Evolutionary conservation across 2,888 invertebrate species (phyloP).

Genomic region (Campopleginae sp.): DNA sequence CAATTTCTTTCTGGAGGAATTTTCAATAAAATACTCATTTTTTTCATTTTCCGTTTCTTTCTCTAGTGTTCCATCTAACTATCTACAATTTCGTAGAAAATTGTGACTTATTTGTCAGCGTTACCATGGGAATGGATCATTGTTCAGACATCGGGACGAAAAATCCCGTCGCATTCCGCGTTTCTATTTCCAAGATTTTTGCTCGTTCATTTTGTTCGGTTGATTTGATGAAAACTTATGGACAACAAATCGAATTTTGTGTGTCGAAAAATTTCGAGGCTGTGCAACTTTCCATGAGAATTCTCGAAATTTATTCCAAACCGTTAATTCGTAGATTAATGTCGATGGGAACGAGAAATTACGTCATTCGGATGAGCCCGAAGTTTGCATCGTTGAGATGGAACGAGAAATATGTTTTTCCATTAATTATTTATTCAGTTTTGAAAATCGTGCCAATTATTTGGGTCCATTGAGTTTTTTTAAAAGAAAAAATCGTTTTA

Average conservation of each 20-base stretch:
- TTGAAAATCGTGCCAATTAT: too few species aligned
- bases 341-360: neutral
- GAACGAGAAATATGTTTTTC: too few species aligned
- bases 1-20: constrained; percentile 26
- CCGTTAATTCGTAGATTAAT: neutral
- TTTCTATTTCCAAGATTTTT: constrained; percentile 12
- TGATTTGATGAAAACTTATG: neutral
- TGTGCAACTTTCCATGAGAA: neutral
- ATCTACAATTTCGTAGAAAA: constrained; percentile 63
- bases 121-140: constrained; percentile 62
- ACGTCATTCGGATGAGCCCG: neutral
- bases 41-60: neutral
- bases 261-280: neutral
- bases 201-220: neutral
- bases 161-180: constrained; percentile 16
- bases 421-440: too few species aligned
- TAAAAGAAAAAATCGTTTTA: too few species aligned
- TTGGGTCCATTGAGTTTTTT: too few species aligned
- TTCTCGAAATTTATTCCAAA: neutral
- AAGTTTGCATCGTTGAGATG: too few species aligned
- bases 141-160: constrained; percentile 26
- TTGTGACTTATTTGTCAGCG: constrained; percentile 42
- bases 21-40: constrained; percentile 39
- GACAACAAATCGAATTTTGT: constrained; percentile 5
- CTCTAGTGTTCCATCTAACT: constrained; percentile 30